Evolutionary conservation across 2,888 invertebrate species (phyloP).

Genomic region (Brenthis hecate): DNA sequence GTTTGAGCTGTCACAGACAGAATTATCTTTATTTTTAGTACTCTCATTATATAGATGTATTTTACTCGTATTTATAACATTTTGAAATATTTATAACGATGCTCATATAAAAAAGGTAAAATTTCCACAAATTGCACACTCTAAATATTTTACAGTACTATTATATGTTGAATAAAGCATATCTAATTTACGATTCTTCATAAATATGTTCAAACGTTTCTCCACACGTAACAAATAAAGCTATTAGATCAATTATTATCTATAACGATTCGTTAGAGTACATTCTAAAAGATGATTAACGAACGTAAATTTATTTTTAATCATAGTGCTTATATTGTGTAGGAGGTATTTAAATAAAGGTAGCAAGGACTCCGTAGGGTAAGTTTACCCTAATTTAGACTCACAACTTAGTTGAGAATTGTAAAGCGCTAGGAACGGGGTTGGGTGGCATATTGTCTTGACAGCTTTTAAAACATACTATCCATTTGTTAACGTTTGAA

Average conservation of each 20-base stretch:
- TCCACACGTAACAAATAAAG: conserved; percentile 48
- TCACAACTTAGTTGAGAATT: conserved; percentile 63
- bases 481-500: conserved; percentile 50
- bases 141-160: conserved; percentile 4
- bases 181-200: conserved; percentile 37
- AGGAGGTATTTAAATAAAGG: conserved; percentile 49
- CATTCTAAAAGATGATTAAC: conserved; percentile 32
- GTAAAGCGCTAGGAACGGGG: conserved; percentile 52
- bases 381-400: conserved; percentile 71
- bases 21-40: conserved; percentile 39
- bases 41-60: conserved; percentile 22
- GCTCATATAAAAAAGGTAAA: conserved; percentile 15
- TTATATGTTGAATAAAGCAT: conserved; percentile 29
- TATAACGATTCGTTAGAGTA: conserved; percentile 46
- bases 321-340: conserved; percentile 42
- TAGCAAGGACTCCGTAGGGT: conserved; percentile 49
- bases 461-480: conserved; percentile 77
- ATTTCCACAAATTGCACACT: conserved; percentile 18
- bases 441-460: conserved; percentile 71
- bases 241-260: conserved; percentile 44
- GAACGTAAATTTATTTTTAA: conserved; percentile 39
- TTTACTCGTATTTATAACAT: conserved; percentile 30
- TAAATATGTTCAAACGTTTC: conserved; percentile 40
- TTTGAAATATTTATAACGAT: conserved; percentile 22
- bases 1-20: conserved; percentile 24